A percentile compares a stretch with the other conserved stretches of the same genome.
Evolutionary conservation across 2,113 vertebrate genomes (phyloP).

Genomic region (Genyomyrus donnyi): DNA sequence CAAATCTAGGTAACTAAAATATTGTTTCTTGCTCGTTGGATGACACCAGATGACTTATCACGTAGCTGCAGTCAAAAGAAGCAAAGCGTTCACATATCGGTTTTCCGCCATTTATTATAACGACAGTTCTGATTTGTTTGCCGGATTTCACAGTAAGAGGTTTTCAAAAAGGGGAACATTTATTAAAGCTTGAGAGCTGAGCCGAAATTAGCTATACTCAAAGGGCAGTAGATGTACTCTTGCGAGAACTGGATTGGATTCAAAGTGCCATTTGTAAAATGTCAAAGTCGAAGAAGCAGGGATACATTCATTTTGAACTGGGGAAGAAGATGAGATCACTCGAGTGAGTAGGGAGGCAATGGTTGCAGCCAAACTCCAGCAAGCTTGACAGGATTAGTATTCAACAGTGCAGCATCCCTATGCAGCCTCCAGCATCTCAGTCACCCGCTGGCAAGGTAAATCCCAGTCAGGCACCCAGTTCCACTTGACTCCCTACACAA

Average conservation of each 20-base stretch:
- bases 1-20: not conserved
- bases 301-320: not conserved
- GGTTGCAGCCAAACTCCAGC: not conserved
- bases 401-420: not conserved
- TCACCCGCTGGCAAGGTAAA: slow-evolving; percentile 8
- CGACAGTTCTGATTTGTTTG: not conserved
- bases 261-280: not conserved
- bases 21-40: not conserved
- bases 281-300: not conserved
- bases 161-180: not conserved
- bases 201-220: not conserved
- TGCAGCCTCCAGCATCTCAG: not conserved
- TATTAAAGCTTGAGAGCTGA: not conserved
- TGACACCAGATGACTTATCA: not conserved
- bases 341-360: not conserved
- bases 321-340: not conserved
- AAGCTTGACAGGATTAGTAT: not conserved
- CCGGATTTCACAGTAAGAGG: not conserved
- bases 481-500: not conserved
- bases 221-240: not conserved
- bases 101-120: not conserved
- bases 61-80: not conserved
- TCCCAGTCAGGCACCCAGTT: not conserved
- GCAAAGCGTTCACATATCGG: not conserved
- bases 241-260: not conserved